Percentiles rank a stretch among this genome's conserved stretches.
phyloP scores from a whole-genome alignment of 92 coral and sea anemone species.

The Bergia sp. region DNA sequence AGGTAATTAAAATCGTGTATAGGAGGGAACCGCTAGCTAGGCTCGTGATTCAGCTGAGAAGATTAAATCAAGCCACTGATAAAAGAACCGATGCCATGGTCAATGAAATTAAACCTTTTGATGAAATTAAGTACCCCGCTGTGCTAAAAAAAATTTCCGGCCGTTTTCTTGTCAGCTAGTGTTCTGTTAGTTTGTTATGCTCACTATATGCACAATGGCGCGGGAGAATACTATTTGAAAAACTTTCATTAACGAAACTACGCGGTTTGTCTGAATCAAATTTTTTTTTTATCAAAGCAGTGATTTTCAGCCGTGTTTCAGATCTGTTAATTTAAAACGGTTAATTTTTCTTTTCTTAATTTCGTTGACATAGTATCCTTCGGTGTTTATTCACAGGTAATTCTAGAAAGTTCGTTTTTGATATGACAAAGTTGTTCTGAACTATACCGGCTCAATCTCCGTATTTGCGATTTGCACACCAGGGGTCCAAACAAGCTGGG shows the following conservation, averaged over 20 bases:
- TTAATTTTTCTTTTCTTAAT: too few relatives aligned
- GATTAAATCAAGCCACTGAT: slow-evolving; percentile 33
- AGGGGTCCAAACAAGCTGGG: not conserved
- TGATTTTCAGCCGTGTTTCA: too few relatives aligned
- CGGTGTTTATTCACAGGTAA: not conserved
- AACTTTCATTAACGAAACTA: not conserved
- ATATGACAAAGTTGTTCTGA: not conserved
- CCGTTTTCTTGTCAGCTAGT: slow-evolving; percentile 14
- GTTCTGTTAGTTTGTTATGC: not conserved
- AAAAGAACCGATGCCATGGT: slow-evolving; percentile 21
- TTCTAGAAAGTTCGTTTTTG: not conserved
- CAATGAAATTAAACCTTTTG: slow-evolving; percentile 43
- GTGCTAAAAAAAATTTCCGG: slow-evolving; percentile 31
- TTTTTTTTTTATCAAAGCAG: not conserved
- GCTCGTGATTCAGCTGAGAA: slow-evolving; percentile 18
- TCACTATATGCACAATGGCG: not conserved
- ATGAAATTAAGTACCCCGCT: slow-evolving; percentile 33
- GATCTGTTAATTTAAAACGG: too few relatives aligned
- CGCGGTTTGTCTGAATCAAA: too few relatives aligned
- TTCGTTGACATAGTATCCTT: not conserved
- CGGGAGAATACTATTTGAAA: not conserved
- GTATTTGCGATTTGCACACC: not conserved
- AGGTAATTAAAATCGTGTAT: slow-evolving; percentile 23
- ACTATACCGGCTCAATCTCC: not conserved
- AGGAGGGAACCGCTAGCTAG: slow-evolving; percentile 9